Evolutionary conservation across 2,888 invertebrate species (phyloP), one percentile per base, ranked within the genome.

Genomic region (Stictocephala bisonia): DNA sequence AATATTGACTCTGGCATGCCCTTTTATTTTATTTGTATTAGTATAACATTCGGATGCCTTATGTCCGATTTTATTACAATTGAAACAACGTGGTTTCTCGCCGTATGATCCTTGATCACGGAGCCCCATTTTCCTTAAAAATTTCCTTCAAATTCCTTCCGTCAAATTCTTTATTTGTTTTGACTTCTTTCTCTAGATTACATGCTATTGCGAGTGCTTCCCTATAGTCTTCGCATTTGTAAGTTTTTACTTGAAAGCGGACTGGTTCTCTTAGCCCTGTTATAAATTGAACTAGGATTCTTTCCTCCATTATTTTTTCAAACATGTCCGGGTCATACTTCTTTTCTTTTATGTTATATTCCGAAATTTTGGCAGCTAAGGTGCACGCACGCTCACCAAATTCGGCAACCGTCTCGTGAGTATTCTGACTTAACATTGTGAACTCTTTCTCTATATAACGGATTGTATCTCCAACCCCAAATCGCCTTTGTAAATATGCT

Each of bases 371-470:
- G 3, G 67, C 41, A 0, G 41, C 67, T 22, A 64, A 18, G 1
- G 20, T 64, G 26, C 64, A 64, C 1, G 64, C 22, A 20, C 64
- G 9, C 44, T 44, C 44, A 1, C 67, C 67, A 41, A 26, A 67
- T n/a, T 67, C 48, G 4, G 44, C 41, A 4, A 67, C 48, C 15
- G 67, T 24, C 44, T 67, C 67, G 1, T 27, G 41, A 3, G 24
- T n/a, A 7, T 18, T 27, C 29, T 67, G 67, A 7, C 2, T 26
- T 11, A 67, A 27, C n/a, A 67, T 13, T 9, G 67, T 26, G 26
- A 67, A 67, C 18, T 67, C 67, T 11, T 64, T 64, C 24, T 48
- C 67, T 22, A 67, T 22, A 41, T 20, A 66, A 11, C 40, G 35
- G 18, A 66, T 66, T 4, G 64, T n/a, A n/a, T 66, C 41, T 0